Percentiles rank a stretch among this genome's conserved stretches.
Evolutionary conservation across 1,140 invertebrate species (phyloP).

Genomic region (Cyrtorhinus lividipennis): DNA sequence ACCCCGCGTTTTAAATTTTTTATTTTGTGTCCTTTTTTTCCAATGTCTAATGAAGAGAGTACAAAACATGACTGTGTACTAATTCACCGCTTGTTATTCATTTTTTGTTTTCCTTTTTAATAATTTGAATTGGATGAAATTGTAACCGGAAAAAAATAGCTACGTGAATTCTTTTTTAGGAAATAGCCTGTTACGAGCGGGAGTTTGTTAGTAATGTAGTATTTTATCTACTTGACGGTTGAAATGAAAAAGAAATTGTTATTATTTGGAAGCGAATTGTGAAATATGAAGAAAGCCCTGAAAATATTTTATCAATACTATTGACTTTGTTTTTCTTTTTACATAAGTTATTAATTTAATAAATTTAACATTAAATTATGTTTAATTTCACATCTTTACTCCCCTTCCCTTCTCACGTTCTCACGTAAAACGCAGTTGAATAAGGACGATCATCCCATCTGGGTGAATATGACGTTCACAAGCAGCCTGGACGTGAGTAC

Average conservation of each 20-base stretch:
- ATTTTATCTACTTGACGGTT: background rate
- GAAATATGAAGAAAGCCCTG: background rate
- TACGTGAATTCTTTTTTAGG: background rate
- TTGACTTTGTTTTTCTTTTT: background rate
- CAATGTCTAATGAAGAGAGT: too few relatives aligned
- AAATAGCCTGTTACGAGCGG: background rate
- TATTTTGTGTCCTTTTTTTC: too few relatives aligned
- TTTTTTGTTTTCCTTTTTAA: background rate
- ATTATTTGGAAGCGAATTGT: background rate
- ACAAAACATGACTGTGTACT: slow-evolving; percentile 23
- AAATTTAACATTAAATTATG: background rate
- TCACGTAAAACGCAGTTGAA: too few relatives aligned
- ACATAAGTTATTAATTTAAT: background rate
- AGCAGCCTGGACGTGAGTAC: too few relatives aligned
- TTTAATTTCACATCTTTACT: too few relatives aligned
- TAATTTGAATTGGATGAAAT: background rate
- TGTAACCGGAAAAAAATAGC: too few relatives aligned
- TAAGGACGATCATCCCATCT: too few relatives aligned
- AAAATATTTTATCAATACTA: background rate
- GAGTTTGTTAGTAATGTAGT: background rate
- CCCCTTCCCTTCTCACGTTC: too few relatives aligned
- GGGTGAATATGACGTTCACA: too few relatives aligned
- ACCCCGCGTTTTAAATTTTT: too few relatives aligned
- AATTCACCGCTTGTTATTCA: slow-evolving; percentile 12
- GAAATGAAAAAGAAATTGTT: background rate